Evolutionary conservation across 1,140 invertebrate species (phyloP).

Genomic region (Drosophila sproati): DNA sequence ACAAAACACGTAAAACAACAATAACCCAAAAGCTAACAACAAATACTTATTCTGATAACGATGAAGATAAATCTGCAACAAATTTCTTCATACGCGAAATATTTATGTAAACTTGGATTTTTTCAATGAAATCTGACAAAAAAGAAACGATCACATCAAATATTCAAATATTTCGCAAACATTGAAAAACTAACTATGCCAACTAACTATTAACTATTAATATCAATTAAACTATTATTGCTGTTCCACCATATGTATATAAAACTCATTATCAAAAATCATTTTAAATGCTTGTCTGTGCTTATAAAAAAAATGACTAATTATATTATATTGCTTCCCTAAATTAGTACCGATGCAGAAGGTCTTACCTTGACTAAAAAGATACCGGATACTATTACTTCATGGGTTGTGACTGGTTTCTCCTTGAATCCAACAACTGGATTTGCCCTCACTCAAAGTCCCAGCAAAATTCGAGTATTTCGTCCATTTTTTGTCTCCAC

Average conservation of each 20-base stretch:
- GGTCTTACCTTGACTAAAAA: constrained; percentile 80
- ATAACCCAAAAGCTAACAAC: constrained; percentile 21
- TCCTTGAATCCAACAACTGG: constrained; percentile 94
- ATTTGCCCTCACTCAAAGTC: constrained; percentile 90
- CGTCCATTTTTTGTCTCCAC: constrained; percentile 94
- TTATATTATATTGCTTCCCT: neutral
- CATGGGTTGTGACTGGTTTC: constrained; percentile 97
- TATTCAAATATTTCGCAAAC: constrained; percentile 10
- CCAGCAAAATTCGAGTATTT: constrained; percentile 92
- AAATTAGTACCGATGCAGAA: constrained; percentile 40
- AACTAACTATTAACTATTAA: neutral
- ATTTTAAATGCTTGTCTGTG: neutral
- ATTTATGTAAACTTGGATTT: too few relatives aligned
- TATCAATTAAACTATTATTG: neutral
- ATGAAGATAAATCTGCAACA: constrained; percentile 15
- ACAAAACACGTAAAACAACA: constrained; percentile 24
- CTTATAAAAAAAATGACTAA: neutral
- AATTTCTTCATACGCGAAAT: too few relatives aligned
- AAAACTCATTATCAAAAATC: neutral
- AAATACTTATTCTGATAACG: constrained; percentile 10
- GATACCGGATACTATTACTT: constrained; percentile 95
- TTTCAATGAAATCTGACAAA: constrained; percentile 33
- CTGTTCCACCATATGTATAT: constrained; percentile 2
- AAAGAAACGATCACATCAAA: constrained; percentile 31
- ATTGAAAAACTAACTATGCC: neutral